Percentiles rank a stretch among this genome's conserved stretches.
Conservation (phyloP, 2,797 vertebrate genomes). For the Mallotus villosus region DNA sequence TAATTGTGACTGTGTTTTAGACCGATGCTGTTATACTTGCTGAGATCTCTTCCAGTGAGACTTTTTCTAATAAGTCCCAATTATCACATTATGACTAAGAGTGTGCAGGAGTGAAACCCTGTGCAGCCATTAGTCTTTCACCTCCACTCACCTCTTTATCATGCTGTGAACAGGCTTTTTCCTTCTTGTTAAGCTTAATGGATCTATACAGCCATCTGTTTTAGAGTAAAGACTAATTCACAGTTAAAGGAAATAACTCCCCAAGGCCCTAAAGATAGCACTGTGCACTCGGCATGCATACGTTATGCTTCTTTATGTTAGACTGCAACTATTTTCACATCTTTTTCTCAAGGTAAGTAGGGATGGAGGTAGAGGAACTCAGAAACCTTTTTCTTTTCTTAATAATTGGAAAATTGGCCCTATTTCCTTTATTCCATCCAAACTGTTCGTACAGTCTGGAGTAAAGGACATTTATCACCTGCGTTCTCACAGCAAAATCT, state of each 20-base stretch:
- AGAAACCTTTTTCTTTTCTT: background rate
- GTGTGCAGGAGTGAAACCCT: conserved; percentile 72
- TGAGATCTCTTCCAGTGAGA: conserved; percentile 76
- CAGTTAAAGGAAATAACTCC: conserved; percentile 69
- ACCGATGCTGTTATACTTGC: conserved; percentile 63
- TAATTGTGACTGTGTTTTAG: conserved; percentile 3
- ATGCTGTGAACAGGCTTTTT: conserved; percentile 59
- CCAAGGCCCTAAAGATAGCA: conserved; percentile 53
- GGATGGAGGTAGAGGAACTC: no score
- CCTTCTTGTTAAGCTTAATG: conserved; percentile 69
- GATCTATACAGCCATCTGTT: conserved; percentile 62
- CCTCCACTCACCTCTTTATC: conserved; percentile 75
- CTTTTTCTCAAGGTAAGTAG: conserved; percentile 32
- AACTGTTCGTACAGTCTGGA: no score
- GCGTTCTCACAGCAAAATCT: background rate
- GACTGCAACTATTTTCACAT: conserved; percentile 18
- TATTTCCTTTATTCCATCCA: no score
- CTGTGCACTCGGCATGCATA: conserved; percentile 52
- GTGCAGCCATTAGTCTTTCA: conserved; percentile 85
- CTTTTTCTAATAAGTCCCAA: conserved; percentile 78
- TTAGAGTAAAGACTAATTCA: conserved; percentile 70
- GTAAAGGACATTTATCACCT: background rate
- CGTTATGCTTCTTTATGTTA: conserved; percentile 46
- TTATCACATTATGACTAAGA: conserved; percentile 84
- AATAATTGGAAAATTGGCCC: no score